phyloP scores from a whole-genome alignment of 2,797 vertebrate species.

The Borostomias antarcticus region DNA sequence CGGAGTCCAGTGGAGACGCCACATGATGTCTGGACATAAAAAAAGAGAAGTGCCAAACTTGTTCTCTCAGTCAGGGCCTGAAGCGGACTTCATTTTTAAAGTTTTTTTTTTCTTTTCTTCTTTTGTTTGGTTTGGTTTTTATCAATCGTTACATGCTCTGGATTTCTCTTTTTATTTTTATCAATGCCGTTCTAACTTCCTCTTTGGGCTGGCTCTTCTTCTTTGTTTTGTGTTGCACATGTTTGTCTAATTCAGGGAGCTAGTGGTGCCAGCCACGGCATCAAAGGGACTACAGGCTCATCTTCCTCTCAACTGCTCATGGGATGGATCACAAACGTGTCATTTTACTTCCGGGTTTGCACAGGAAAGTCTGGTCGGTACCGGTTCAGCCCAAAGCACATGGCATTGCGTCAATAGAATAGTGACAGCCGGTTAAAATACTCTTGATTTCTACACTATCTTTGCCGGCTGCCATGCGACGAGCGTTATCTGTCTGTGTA shows the following conservation, averaged over 20 bases:
- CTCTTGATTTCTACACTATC: too few relatives aligned
- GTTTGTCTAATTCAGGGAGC: constrained; percentile 40
- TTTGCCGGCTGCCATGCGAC: too few relatives aligned
- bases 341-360: background rate
- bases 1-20: background rate
- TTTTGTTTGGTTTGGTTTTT: constrained; percentile 31
- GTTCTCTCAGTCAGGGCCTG: constrained; percentile 47
- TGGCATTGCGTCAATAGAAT: too few relatives aligned
- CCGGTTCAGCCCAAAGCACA: too few relatives aligned
- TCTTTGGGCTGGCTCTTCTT: constrained; percentile 19
- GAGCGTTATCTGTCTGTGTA: too few relatives aligned
- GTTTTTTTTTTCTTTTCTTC: constrained; percentile 20
- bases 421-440: too few relatives aligned
- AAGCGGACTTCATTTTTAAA: constrained; percentile 31
- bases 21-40: constrained; percentile 37
- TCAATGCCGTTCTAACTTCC: constrained; percentile 15
- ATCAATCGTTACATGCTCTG: constrained; percentile 18
- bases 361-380: too few relatives aligned
- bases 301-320: constrained; percentile 16
- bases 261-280: constrained; percentile 42
- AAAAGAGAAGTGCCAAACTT: constrained; percentile 72
- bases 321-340: constrained; percentile 13
- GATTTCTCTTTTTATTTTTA: constrained; percentile 8
- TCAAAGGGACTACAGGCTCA: constrained; percentile 56
- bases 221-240: constrained; percentile 14